Conservation (phyloP, 2,113 vertebrate genomes). For the Entelurus aequoreus region DNA sequence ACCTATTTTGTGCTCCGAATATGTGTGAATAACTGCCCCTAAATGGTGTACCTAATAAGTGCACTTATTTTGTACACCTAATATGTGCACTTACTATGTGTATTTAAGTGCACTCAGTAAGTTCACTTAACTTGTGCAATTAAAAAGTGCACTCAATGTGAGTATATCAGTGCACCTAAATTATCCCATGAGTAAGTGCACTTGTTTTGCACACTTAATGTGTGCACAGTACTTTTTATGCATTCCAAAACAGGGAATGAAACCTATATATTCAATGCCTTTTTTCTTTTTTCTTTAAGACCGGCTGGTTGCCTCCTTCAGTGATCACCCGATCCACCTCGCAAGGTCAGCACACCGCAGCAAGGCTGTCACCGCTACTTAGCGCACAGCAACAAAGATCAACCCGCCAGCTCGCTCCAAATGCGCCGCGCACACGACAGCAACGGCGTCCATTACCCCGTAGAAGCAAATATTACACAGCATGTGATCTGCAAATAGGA, state of each 20-base stretch:
- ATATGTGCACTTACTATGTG: too few species aligned
- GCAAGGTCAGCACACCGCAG: slow-evolving; percentile 58
- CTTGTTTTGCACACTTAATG: too few species aligned
- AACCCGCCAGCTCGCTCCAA: slow-evolving; percentile 30
- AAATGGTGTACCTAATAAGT: too few species aligned
- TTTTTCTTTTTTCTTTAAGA: not conserved
- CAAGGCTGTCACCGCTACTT: slow-evolving; percentile 73
- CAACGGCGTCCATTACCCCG: not conserved
- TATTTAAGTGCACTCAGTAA: too few species aligned
- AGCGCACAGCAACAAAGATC: slow-evolving; percentile 40
- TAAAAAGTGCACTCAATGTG: too few species aligned
- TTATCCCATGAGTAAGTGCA: too few species aligned
- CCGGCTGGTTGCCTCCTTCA: slow-evolving; percentile 66
- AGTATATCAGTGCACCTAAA: too few species aligned
- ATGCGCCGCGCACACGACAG: slow-evolving; percentile 15
- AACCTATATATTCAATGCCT: not conserved
- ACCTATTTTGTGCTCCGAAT: too few species aligned
- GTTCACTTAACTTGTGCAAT: too few species aligned
- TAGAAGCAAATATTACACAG: not conserved
- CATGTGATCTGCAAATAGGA: not conserved
- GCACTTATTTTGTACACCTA: too few species aligned
- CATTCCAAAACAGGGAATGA: not conserved
- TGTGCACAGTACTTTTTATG: not conserved
- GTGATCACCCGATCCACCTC: slow-evolving; percentile 45
- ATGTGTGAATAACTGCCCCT: too few species aligned